Base-by-base conservation (phyloP, 2,888 invertebrate species). In the Drosophila koepferae region DNA sequence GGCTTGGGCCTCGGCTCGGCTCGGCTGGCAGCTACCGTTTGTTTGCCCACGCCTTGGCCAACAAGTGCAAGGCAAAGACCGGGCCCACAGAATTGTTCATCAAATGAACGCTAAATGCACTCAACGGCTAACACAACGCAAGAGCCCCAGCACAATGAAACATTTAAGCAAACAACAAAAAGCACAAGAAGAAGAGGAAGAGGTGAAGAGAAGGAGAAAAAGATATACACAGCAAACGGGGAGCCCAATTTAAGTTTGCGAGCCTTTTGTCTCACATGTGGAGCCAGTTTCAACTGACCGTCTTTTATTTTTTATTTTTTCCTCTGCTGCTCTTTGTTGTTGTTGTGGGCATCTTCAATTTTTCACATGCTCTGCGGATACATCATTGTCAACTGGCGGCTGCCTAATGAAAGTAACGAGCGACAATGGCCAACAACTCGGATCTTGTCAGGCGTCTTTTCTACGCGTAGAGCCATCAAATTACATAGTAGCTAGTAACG, bases 321-420 rank as follows among this genome's bases (percentile, higher is more conserved):
- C 44, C 34, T n/a, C 18, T 43, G n/a, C n/a, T 66, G 49, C 38
- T 73, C 49, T 64, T 63, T 67, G 31, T 9, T 56, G 31, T 49
- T 67, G 56, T 46, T 63, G 65, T n/a, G 20, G 54, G 72, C 68
- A 63, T 74, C 81, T 85, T 77, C 77, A 85, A 85, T 86, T 90
- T 86, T 86, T 90, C 91, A 90, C 91, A 90, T 91, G 82, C 84
- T 84, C 76, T 64, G 76, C 79, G 89, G 80, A 91, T 91, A 81
- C 90, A 87, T 90, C 91, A 91, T 84, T 90, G 91, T 90, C 90
- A 91, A 82, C 83, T 78, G 87, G 70, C 71, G 71, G 56, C 71
- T 70, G 70, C 82, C 87, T 84, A 84, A 84, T 84, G 89, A 84
- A 84, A 89, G 84, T 89, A 89, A 87, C 86, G 86, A 83, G 77